Conservation (phyloP, 1,140 invertebrate genomes). For the Leptinotarsa lineolata region DNA sequence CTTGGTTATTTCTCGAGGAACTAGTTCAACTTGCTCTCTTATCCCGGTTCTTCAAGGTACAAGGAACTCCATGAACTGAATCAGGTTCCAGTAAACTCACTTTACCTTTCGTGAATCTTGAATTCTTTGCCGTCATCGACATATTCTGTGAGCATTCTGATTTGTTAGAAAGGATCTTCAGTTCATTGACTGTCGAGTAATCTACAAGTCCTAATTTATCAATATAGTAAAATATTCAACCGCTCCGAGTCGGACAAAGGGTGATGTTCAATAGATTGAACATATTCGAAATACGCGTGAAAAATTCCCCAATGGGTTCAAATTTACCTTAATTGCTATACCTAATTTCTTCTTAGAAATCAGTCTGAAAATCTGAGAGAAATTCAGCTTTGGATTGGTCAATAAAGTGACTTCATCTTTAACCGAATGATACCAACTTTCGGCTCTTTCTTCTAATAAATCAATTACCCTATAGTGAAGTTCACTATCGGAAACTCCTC, state of each 20-base stretch:
- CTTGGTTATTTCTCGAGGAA: not conserved
- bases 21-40: not conserved
- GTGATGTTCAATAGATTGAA: not conserved
- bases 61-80: not conserved
- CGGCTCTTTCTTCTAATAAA: not conserved
- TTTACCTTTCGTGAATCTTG: not conserved
- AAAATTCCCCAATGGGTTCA: conserved; percentile 1
- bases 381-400: too few species aligned
- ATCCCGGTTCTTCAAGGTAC: not conserved
- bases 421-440: too few species aligned
- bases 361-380: not conserved
- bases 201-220: not conserved
- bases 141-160: not conserved
- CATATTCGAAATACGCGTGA: conserved; percentile 10
- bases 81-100: not conserved
- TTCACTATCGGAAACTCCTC: not conserved
- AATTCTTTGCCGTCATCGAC: not conserved
- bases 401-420: too few species aligned
- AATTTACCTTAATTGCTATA: not conserved
- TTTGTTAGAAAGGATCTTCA: not conserved
- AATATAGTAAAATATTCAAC: not conserved
- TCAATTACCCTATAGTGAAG: not conserved
- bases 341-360: conserved; percentile 1
- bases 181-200: not conserved
- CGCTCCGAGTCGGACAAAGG: not conserved